phyloP scores from a whole-genome alignment of 2,888 invertebrate genomes.

The Nemapogon koenigi region DNA sequence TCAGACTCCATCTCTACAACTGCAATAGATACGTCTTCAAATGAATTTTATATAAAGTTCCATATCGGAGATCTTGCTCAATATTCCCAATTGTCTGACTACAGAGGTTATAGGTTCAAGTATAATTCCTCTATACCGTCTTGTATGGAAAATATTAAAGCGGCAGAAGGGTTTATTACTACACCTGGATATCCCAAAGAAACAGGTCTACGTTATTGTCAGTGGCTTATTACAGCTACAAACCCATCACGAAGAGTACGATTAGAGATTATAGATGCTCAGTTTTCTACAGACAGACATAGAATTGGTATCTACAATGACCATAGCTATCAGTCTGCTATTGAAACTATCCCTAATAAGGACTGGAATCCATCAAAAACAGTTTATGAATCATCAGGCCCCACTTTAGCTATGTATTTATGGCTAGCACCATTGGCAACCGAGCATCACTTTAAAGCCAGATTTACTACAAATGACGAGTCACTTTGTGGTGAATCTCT shows the following conservation, averaged over 20 bases:
- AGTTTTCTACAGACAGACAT: constrained; percentile 27
- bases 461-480: constrained; percentile 68
- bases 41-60: constrained; percentile 36
- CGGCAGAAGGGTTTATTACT: constrained; percentile 70
- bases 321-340: constrained; percentile 36
- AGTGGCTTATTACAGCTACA: constrained; percentile 39
- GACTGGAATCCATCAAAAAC: constrained; percentile 24
- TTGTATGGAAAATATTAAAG: constrained; percentile 74
- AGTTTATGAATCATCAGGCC: constrained; percentile 68
- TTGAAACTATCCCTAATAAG: constrained; percentile 28
- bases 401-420: constrained; percentile 68
- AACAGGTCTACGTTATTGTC: constrained; percentile 34
- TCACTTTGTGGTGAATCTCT: constrained; percentile 41
- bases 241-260: constrained; percentile 37
- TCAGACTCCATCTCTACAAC: constrained; percentile 19
- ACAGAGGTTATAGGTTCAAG: constrained; percentile 66
- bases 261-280: constrained; percentile 64
- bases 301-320: constrained; percentile 63
- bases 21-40: constrained; percentile 33
- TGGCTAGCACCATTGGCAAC: constrained; percentile 48
- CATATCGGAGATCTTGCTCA: constrained; percentile 32
- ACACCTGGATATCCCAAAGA: constrained; percentile 74
- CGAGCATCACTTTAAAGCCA: constrained; percentile 74
- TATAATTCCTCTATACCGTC: constrained; percentile 60
- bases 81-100: constrained; percentile 29